Evolutionary conservation across 2,888 invertebrate species (phyloP), one percentile per base, ranked within the genome.

Genomic region (Drosophila colorata): DNA sequence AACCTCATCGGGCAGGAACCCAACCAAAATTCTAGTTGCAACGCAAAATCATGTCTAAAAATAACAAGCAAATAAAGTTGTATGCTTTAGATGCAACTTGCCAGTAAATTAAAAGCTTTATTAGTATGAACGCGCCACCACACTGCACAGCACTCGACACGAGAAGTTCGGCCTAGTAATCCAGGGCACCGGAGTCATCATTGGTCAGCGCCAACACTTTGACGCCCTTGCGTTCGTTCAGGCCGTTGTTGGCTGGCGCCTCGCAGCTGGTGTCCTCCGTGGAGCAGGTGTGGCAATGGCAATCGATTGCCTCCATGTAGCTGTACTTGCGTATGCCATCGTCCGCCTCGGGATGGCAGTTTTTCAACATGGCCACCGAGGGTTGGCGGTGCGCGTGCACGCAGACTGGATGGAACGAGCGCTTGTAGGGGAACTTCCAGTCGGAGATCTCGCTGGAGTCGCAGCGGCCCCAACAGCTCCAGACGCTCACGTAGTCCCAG

Each of bases 391-490:
- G 94, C 1, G 95, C 95, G 90, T 97, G 97, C 37, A 90, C 95
- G 92, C 97, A 98, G 1, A 97, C 97, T 0, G 96, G 97, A 91
- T 98, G 97, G 82, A 95, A 95, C 0, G 96, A 96, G 70, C 95
- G 95, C 91, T 97, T 97, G 92, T 95, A 97, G 0, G 97, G 97
- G 90, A 97, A 97, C 90, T 96, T 95, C 95, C 96, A 97, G 92
- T 97, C 97, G 0, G 97, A 95, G 91, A 97, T 97, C 94, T 97
- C 96, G 90, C 95, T 95, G 0, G 97, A 96, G 90, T 96, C 96
- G 88, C 97, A 97, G 51, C 96, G 93, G 16, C 97, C 97, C 93
- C 96, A 96, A 90, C 97, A 97, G 0, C 96, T 95, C 90, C 95
- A 94, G 0, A 96, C 96, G 38, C 95, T 94, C 11, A 97, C 94